Evolutionary conservation across 2,797 vertebrate species (phyloP).

Genomic region (Tenualosa thibaudeaui): DNA sequence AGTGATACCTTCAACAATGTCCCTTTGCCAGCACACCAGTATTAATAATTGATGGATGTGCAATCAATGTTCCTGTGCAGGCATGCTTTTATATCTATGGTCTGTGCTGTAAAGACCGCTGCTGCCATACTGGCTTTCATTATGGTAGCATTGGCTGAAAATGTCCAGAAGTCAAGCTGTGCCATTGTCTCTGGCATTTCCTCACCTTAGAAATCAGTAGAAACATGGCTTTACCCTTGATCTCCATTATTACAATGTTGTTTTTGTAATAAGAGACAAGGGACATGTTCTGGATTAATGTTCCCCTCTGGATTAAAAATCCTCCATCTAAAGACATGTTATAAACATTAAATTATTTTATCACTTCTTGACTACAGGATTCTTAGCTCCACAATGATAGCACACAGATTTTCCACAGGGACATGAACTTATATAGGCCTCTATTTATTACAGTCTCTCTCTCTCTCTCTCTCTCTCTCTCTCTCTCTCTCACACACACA

Average conservation of each 20-base stretch:
- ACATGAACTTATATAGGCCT: too few species aligned
- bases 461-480: too few species aligned
- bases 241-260: background rate
- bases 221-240: background rate
- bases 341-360: background rate
- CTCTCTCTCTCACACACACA: too few species aligned
- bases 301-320: background rate
- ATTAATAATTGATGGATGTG: slow-evolving; percentile 6
- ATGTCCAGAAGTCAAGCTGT: background rate
- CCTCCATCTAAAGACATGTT: background rate
- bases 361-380: background rate
- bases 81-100: background rate
- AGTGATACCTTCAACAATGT: background rate
- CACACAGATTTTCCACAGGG: too few species aligned
- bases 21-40: background rate
- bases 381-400: background rate
- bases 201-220: background rate
- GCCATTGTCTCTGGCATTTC: background rate
- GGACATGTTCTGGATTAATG: slow-evolving; percentile 12
- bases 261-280: background rate
- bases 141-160: background rate
- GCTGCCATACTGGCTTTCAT: background rate
- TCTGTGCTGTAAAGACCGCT: background rate
- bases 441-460: too few species aligned
- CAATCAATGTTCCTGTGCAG: slow-evolving; percentile 1